Percentiles rank a stretch among this genome's conserved stretches.
phyloP scores from a whole-genome alignment of 1,140 invertebrate genomes.

The Bombus terrestris region DNA sequence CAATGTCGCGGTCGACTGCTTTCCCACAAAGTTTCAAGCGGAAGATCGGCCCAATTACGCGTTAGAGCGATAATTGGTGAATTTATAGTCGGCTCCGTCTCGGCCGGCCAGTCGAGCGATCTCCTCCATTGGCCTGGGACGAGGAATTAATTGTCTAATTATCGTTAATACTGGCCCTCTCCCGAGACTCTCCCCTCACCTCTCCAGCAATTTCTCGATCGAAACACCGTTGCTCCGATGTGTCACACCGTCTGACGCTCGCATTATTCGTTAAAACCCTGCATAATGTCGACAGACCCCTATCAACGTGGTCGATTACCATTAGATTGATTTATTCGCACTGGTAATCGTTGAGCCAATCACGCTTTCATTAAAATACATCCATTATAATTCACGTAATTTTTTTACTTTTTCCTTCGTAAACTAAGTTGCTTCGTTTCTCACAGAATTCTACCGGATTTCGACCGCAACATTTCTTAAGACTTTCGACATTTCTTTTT shows the following conservation, averaged over 20 bases:
- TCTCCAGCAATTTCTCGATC: slow-evolving; percentile 27
- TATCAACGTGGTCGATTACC: background rate
- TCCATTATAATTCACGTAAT: background rate
- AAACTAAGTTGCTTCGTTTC: too few relatives aligned
- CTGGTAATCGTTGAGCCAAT: background rate
- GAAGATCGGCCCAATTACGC: slow-evolving; percentile 74
- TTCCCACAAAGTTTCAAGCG: slow-evolving; percentile 75
- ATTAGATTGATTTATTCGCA: background rate
- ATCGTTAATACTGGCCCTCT: slow-evolving; percentile 69
- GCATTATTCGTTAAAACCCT: background rate
- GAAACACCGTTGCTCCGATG: slow-evolving; percentile 13
- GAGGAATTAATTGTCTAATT: slow-evolving; percentile 74
- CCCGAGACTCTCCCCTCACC: slow-evolving; percentile 4
- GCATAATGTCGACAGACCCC: background rate
- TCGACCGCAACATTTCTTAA: too few relatives aligned
- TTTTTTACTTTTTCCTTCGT: background rate
- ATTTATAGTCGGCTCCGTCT: slow-evolving; percentile 72
- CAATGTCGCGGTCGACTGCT: slow-evolving; percentile 77
- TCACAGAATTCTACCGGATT: too few relatives aligned
- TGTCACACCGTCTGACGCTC: slow-evolving; percentile 12
- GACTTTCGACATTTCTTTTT: too few relatives aligned
- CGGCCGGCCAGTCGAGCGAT: slow-evolving; percentile 54
- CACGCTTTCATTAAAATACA: background rate
- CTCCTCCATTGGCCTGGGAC: slow-evolving; percentile 69
- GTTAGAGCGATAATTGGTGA: slow-evolving; percentile 77